These are phyloP conservation scores for Alouatta palliata DNA, from an alignment of 2,113 vertebrate species.

Conservation along the genomic window DNA sequence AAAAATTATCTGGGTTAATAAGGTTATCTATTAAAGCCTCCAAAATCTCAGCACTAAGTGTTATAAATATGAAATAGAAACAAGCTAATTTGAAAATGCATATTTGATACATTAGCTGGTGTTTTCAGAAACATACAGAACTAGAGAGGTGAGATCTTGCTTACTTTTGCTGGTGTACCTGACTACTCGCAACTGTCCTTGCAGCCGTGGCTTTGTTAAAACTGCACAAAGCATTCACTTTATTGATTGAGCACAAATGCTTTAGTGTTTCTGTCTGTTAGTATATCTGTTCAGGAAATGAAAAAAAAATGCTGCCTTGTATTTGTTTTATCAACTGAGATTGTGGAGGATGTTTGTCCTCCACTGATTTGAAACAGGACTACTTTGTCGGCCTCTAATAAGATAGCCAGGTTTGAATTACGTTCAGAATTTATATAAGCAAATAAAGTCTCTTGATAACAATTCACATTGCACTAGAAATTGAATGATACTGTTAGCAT, in stretches of 20 bases:
- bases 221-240: not conserved
- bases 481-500: not conserved
- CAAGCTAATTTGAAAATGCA: not conserved
- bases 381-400: not conserved
- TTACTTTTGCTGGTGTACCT: not conserved
- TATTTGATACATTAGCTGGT: not conserved
- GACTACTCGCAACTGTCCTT: not conserved
- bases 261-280: not conserved
- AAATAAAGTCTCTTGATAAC: not conserved
- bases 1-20: slow-evolving; percentile 1
- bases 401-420: not conserved
- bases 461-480: not conserved
- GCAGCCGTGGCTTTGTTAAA: not conserved
- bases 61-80: not conserved
- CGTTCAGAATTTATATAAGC: not conserved
- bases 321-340: not conserved
- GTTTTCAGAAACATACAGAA: not conserved
- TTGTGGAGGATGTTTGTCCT: not conserved
- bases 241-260: not conserved
- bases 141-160: not conserved
- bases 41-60: not conserved
- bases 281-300: not conserved
- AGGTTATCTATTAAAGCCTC: not conserved
- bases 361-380: not conserved
- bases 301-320: not conserved